Evolutionary conservation across 2,888 invertebrate genomes (phyloP).

Genomic region (Agrotis exclamationis): DNA sequence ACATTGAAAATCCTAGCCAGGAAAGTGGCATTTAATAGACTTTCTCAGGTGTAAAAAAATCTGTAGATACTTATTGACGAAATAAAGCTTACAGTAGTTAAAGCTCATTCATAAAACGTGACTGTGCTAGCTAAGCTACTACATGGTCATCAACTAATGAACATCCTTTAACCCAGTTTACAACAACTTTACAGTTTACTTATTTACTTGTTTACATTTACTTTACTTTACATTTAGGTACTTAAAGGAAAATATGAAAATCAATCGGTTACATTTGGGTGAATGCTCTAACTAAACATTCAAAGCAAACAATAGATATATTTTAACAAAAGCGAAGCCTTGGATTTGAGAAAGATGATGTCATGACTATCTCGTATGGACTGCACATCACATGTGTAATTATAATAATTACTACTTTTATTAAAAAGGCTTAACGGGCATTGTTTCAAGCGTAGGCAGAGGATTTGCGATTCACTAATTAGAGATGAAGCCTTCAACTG

Average conservation of each 20-base stretch:
- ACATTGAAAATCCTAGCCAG: neutral
- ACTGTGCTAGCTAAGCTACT: too few species aligned
- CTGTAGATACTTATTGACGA: neutral
- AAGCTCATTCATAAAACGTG: neutral
- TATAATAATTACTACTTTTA: slow-evolving; percentile 60
- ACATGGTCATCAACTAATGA: neutral
- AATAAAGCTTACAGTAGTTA: neutral
- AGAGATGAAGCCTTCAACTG: neutral
- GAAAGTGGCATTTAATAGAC: too few species aligned
- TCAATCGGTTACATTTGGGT: slow-evolving; percentile 51
- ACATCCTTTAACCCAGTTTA: neutral
- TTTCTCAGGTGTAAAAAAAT: too few species aligned
- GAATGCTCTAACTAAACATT: slow-evolving; percentile 55
- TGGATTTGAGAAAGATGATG: slow-evolving; percentile 47
- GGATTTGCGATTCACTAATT: slow-evolving; percentile 17
- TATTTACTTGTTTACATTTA: too few species aligned
- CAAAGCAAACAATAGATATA: slow-evolving; percentile 51
- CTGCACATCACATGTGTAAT: slow-evolving; percentile 49
- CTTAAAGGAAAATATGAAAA: slow-evolving; percentile 27
- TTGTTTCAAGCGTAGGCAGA: slow-evolving; percentile 52
- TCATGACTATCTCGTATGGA: slow-evolving; percentile 38
- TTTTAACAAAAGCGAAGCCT: slow-evolving; percentile 56
- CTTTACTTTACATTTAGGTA: neutral
- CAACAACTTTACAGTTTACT: slow-evolving; percentile 13
- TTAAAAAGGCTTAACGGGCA: slow-evolving; percentile 31